phyloP scores from a whole-genome alignment of 2,113 vertebrate species.

The Rhinopithecus roxellana region DNA sequence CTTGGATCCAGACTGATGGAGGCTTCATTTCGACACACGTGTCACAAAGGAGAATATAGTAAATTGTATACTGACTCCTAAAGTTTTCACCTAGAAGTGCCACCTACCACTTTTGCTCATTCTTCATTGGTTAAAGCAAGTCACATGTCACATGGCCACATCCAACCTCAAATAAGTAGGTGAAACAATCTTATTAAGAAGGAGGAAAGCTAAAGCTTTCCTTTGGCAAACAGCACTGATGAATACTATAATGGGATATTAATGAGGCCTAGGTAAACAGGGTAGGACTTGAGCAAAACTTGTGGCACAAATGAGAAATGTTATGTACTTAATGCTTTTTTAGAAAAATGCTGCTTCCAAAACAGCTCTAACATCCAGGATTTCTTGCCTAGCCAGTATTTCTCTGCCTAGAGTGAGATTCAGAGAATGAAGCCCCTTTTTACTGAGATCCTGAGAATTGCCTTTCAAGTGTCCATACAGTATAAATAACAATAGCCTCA shows the following conservation, averaged over 20 bases:
- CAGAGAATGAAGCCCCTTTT: conserved; percentile 62
- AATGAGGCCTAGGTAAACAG: conserved; percentile 35
- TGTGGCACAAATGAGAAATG: conserved; percentile 38
- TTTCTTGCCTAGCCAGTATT: conserved; percentile 42
- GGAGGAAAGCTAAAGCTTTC: neutral
- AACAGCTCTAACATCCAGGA: conserved; percentile 2
- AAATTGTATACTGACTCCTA: neutral
- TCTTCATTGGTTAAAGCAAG: conserved; percentile 39
- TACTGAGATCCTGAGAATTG: conserved; percentile 31
- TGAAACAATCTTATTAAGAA: neutral
- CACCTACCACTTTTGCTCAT: neutral
- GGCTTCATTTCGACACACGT: neutral
- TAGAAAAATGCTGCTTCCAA: conserved; percentile 3
- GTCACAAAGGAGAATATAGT: neutral
- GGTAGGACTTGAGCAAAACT: conserved; percentile 36
- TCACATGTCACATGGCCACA: conserved; percentile 20
- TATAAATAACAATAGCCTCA: conserved; percentile 71
- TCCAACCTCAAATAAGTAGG: neutral
- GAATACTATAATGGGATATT: conserved; percentile 43
- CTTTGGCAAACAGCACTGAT: conserved; percentile 52
- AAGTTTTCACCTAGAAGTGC: neutral
- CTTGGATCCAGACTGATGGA: neutral
- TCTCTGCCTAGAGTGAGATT: conserved; percentile 34
- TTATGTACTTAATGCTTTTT: conserved; percentile 47
- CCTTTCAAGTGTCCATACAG: conserved; percentile 60